Base-by-base conservation (phyloP, 2,113 vertebrate species). In the Dicrurus megarhynchus region DNA sequence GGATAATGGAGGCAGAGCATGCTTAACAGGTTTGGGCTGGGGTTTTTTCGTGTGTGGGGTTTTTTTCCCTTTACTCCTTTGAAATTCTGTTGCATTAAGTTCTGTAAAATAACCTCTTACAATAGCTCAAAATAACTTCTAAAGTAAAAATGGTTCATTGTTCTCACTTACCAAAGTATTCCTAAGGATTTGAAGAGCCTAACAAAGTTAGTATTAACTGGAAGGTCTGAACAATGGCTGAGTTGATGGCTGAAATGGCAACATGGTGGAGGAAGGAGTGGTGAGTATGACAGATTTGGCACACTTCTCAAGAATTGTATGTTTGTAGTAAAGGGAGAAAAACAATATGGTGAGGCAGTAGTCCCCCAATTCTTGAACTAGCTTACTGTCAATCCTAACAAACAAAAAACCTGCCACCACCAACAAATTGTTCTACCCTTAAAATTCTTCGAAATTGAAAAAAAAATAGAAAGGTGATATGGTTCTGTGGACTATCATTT, bases 31-130 rank as follows among this genome's bases (percentile, higher is more conserved):
- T 82, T 79, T 73, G 27, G 47, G 6, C 35, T 53, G 16, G 17
- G 24, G 1, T 0, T 3, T 47, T 73, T 55, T 39, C 20, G 4
- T n/a, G 15, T 3, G 7, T 18, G 37, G 8, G 0, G 3, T 14
- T 55, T 39, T 74, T 28, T 12, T 4, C 4, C 7, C 8, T 77
- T 82, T 42, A 16, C 41, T 76, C 20, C 47, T 70, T 93, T 77
- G 46, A 52, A 89, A 75, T 73, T 55, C 55, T 22, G 6, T 59
- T 76, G 22, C 26, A 16, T 44, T 76, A 56, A 30, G 15, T 80
- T 85, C 11, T 82, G 42, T 74, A 44, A 71, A 78, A 78, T 64
- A 82, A 24, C n/a, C 4, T 69, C 33, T 17, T 41, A 6, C 7
- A 2, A 10, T 46, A 65, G 23, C 27, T 83, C 13, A 69, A 69